Evolutionary conservation across 2,888 invertebrate species (phyloP).

Genomic region (Oxystoma pomonae): DNA sequence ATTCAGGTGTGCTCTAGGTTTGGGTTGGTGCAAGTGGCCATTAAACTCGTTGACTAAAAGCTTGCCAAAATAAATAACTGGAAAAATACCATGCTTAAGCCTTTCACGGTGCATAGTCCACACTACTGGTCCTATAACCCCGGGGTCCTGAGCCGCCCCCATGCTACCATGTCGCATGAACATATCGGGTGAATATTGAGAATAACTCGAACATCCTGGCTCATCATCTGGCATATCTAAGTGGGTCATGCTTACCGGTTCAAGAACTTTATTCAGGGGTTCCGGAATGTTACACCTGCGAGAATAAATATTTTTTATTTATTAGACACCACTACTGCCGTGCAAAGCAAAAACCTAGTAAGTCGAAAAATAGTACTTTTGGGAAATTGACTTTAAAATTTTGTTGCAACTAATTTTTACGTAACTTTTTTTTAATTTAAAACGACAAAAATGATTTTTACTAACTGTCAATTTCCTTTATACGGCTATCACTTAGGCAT

Average conservation of each 20-base stretch:
- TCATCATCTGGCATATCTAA: conserved; percentile 53
- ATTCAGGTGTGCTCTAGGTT: no score
- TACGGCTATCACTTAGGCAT: no score
- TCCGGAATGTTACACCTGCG: conserved; percentile 68
- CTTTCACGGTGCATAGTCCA: conserved; percentile 77
- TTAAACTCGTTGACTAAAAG: no score
- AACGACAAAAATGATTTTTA: no score
- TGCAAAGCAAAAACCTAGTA: no score
- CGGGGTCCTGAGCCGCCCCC: conserved; percentile 67
- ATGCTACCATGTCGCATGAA: conserved; percentile 67
- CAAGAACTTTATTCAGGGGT: conserved; percentile 72
- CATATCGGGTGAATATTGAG: conserved; percentile 25
- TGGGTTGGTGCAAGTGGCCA: no score
- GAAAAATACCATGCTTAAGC: conserved; percentile 52
- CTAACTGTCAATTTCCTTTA: no score
- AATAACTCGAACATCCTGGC: conserved; percentile 22
- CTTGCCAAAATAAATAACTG: no score
- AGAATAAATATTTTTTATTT: conserved; percentile 1
- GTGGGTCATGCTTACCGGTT: conserved; percentile 72
- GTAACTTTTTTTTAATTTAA: no score
- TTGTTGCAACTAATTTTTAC: no score
- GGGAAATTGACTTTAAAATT: no score
- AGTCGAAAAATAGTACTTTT: no score
- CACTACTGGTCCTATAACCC: conserved; percentile 77
- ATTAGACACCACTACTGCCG: not conserved